Conservation (phyloP, 2,797 vertebrate species). For the Chelidonichthys spinosus region DNA sequence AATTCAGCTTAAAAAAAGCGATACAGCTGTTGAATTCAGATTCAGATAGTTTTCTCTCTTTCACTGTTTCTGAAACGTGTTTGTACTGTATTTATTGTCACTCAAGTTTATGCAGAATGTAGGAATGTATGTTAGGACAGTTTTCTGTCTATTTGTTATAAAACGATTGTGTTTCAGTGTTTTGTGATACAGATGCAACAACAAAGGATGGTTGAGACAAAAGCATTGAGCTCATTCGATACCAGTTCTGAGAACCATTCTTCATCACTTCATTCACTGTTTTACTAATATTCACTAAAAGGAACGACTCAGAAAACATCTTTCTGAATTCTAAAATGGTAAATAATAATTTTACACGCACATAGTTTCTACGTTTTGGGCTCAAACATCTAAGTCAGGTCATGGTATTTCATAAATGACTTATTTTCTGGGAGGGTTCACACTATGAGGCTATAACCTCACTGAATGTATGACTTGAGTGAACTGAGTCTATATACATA, state of each 20-base stretch:
- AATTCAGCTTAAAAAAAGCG: background rate
- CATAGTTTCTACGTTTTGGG: background rate
- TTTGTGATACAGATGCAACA: background rate
- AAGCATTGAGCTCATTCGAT: background rate
- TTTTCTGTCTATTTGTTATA: background rate
- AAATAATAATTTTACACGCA: background rate
- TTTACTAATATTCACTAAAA: background rate
- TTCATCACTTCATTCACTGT: background rate
- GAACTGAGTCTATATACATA: constrained; percentile 35
- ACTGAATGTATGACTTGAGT: constrained; percentile 23
- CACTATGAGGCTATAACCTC: background rate
- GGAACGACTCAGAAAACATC: background rate
- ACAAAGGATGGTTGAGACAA: background rate
- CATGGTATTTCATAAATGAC: background rate
- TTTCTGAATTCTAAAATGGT: background rate
- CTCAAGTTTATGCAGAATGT: background rate
- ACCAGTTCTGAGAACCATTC: background rate
- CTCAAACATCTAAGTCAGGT: constrained; percentile 4
- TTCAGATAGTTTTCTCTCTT: background rate
- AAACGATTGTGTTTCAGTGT: constrained; percentile 14
- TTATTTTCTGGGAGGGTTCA: constrained; percentile 2
- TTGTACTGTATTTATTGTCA: constrained; percentile 22
- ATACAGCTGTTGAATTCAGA: constrained; percentile 7
- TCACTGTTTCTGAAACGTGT: background rate
- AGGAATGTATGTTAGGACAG: constrained; percentile 2